phyloP scores from a whole-genome alignment of 2,797 vertebrate genomes.

The Brotogeris chrysoptera region DNA sequence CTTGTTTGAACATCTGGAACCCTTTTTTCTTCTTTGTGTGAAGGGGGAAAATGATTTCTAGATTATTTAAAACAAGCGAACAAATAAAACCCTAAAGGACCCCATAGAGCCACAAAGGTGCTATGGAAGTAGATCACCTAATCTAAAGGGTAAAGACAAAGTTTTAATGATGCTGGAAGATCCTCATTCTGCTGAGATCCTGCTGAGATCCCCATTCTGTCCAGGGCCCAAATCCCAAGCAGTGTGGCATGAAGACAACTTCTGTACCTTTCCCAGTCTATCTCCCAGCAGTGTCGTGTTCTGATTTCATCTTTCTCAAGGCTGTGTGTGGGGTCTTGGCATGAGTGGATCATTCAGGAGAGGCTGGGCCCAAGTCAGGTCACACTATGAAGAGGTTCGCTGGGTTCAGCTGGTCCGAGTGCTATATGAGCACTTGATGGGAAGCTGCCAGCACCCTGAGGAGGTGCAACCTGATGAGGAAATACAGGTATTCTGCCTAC shows the following conservation, averaged over 20 bases:
- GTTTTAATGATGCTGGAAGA: neutral
- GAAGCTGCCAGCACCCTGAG: neutral
- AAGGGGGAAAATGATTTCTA: neutral
- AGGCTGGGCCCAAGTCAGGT: neutral
- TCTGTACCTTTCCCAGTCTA: neutral
- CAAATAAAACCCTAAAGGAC: neutral
- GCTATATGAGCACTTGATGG: neutral
- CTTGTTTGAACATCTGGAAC: neutral
- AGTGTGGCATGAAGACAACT: neutral
- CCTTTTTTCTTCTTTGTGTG: neutral
- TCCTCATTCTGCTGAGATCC: accelerated
- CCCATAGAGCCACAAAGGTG: neutral
- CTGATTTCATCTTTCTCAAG: neutral
- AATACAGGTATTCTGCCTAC: neutral
- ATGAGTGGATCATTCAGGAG: neutral
- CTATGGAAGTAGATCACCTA: neutral
- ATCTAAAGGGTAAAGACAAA: neutral
- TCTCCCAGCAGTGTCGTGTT: neutral
- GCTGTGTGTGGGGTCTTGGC: neutral
- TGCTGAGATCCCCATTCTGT: neutral
- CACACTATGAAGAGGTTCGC: neutral
- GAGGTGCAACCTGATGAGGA: neutral
- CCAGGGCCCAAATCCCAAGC: neutral
- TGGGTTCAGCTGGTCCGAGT: neutral
- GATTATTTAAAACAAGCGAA: neutral